These are phyloP conservation scores for Ostrea edulis DNA, from an alignment of 1,140 invertebrate species.

Conservation along the genomic window DNA sequence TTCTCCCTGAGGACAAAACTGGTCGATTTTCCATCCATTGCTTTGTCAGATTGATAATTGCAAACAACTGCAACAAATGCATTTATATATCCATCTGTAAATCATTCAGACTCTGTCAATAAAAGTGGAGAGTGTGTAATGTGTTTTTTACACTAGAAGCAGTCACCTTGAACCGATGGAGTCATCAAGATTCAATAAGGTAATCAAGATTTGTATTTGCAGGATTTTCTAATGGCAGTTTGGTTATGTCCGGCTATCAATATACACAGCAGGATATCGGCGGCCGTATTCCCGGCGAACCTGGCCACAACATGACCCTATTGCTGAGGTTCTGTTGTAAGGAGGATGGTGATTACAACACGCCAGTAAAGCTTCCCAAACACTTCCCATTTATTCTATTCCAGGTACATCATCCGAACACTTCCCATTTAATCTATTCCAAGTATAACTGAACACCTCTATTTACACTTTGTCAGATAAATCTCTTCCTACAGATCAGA, in stretches of 20 bases:
- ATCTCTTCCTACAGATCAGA: too few relatives aligned
- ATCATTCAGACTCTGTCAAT: too few relatives aligned
- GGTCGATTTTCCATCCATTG: neutral
- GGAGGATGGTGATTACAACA: neutral
- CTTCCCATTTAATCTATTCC: constrained; percentile 27
- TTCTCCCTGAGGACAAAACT: too few relatives aligned
- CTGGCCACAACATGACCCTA: neutral
- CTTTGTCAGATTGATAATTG: neutral
- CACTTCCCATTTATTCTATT: constrained; percentile 37
- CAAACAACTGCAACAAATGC: neutral
- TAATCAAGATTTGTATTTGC: neutral
- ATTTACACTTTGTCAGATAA: neutral
- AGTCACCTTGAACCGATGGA: too few relatives aligned
- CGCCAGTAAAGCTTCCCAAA: neutral
- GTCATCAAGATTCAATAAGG: too few relatives aligned
- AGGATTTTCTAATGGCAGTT: neutral
- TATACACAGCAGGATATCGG: constrained; percentile 1
- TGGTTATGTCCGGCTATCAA: constrained; percentile 6
- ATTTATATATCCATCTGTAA: too few relatives aligned
- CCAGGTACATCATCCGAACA: neutral
- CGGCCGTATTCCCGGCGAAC: neutral
- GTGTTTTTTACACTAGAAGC: too few relatives aligned
- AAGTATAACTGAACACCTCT: neutral
- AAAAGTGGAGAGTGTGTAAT: too few relatives aligned
- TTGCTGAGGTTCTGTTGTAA: constrained; percentile 21